These are phyloP conservation scores for Tachuris rubrigastra DNA, from an alignment of 2,113 vertebrate species.

Conservation along the genomic window DNA sequence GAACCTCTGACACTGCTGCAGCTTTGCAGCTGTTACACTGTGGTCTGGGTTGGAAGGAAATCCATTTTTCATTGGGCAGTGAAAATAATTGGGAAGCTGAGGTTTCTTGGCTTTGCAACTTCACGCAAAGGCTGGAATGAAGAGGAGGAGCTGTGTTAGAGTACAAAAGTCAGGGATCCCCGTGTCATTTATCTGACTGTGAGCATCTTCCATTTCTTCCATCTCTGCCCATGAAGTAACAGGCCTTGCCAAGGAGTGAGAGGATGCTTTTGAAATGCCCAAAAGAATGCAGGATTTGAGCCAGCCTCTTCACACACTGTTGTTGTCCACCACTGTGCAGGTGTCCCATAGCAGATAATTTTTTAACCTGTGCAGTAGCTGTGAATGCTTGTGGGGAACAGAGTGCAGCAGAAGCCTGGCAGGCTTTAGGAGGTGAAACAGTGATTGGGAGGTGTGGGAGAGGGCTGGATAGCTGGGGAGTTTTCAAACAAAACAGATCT, in stretches of 20 bases:
- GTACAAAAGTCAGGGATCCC: neutral
- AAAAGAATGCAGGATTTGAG: neutral
- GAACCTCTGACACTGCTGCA: neutral
- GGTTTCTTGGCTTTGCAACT: neutral
- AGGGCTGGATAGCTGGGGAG: constrained; percentile 20
- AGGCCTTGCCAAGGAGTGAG: neutral
- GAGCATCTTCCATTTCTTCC: neutral
- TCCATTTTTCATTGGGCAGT: neutral
- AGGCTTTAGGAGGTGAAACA: neutral
- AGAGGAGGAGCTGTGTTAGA: neutral
- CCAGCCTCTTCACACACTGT: neutral
- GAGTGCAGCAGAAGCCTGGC: neutral
- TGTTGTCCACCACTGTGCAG: neutral
- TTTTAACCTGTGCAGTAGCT: constrained; percentile 25
- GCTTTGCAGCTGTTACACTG: neutral
- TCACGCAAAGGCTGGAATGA: neutral
- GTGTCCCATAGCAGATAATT: neutral
- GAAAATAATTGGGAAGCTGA: neutral
- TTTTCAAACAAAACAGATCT: constrained; percentile 64
- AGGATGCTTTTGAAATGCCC: neutral
- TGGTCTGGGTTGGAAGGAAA: neutral
- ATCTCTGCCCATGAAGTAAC: neutral
- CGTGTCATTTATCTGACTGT: neutral
- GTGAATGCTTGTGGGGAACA: neutral
- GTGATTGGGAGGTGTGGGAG: constrained; percentile 34